Evolutionary conservation across 2,113 vertebrate genomes (phyloP), one percentile per base, ranked within the genome.

Genomic region (Bungarus multicinctus): DNA sequence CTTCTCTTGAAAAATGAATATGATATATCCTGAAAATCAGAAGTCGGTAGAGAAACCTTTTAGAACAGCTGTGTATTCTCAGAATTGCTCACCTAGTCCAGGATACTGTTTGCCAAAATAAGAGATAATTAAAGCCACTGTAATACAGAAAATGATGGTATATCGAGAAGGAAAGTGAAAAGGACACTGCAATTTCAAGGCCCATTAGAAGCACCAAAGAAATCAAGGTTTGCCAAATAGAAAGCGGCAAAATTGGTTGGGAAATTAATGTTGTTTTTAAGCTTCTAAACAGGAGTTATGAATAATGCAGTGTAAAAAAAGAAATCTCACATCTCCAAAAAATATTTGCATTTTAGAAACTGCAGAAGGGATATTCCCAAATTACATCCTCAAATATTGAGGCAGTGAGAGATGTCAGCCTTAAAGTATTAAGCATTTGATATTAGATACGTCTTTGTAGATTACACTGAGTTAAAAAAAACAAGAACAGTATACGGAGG

Each of bases 191-290:
- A 95, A 96, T 95, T 95, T 97, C 92, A 96, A 95, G 93, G 93
- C 93, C 94, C 95, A 95, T 94, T 95, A 96, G 94, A 95, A 93
- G 93, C 94, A 94, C 43, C 87, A 53, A 92, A 93, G 91, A 97
- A 96, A 95, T 95, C 93, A 91, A 69, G 85, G 60, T 90, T 95
- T 95, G 94, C 20, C 92, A 94, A 91, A 93, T 0, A 95, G 87
- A 91, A 94, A 96, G 95, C n/a, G 85, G 92, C 74, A 95, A 95
- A 95, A 94, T 85, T 53, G 91, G 64, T 92, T 91, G 14, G 74
- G 47, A 96, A 96, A 93, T 53, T 90, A 94, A 92, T 91, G 94
- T 93, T 95, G 94, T 96, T 95, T 96, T 96, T 93, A 97, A 95
- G 91, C 91, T 94, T 96, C 93, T 95, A 92, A 93, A 64, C 23